Conservation (phyloP, 2,113 vertebrate species). For the Barnardius zonarius region DNA sequence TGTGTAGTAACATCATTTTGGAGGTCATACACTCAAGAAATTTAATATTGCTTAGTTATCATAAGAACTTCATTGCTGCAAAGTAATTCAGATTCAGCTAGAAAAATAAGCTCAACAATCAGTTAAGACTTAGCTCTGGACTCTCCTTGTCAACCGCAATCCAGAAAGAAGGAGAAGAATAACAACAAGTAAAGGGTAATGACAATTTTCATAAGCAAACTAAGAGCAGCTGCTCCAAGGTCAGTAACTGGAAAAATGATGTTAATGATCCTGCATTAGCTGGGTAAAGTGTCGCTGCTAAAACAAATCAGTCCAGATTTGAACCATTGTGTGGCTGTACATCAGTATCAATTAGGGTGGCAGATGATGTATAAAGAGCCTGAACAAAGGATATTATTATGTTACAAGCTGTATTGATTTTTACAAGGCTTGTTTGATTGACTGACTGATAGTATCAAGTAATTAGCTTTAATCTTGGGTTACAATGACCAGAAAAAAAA, state of each 20-base stretch:
- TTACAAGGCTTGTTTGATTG: conserved; percentile 57
- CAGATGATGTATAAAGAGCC: conserved; percentile 53
- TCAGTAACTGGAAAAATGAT: conserved; percentile 43
- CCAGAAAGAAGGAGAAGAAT: neutral
- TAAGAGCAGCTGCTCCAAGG: conserved; percentile 45
- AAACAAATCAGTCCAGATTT: conserved; percentile 52
- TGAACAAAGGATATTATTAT: conserved; percentile 65
- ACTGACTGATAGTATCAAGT: conserved; percentile 61
- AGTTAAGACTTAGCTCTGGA: neutral
- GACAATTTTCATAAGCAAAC: conserved; percentile 49
- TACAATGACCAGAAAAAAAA: conserved; percentile 49
- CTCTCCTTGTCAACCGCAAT: neutral
- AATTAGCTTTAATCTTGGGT: conserved; percentile 58
- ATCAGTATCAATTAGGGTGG: conserved; percentile 60
- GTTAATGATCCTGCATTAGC: conserved; percentile 52
- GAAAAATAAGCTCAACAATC: neutral
- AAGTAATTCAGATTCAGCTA: neutral
- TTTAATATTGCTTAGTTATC: conserved; percentile 23
- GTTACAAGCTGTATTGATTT: conserved; percentile 50
- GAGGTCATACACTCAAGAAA: conserved; percentile 3
- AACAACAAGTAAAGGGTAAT: conserved; percentile 7
- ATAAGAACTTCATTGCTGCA: neutral
- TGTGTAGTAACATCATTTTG: neutral
- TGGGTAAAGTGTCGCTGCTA: conserved; percentile 42
- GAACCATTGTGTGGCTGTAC: conserved; percentile 37